Base-by-base conservation (phyloP, 2,113 vertebrate species). In the Poecilia latipinna region DNA sequence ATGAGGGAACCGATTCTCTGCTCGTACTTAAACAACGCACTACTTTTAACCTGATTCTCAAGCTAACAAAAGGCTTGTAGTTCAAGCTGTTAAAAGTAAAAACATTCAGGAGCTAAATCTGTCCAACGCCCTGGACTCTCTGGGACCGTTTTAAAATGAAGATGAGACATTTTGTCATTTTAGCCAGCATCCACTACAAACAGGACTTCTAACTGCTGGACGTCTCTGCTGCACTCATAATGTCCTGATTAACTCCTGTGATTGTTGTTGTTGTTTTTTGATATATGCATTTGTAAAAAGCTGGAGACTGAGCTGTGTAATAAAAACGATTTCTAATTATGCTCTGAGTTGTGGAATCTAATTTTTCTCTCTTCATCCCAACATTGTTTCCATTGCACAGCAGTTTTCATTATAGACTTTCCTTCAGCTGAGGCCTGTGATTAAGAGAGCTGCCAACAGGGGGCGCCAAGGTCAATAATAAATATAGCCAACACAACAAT, bases 261-360 rank as follows among this genome's bases (percentile, higher is more conserved):
- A 37, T 39, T 26, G 1, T 22, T 79, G 78, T 73, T 75, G 35
- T 37, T 37, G 8, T 35, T 35, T 77, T 19, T 62, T 22, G 66
- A 63, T 72, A 13, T 77, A 79, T 82, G 74, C 68, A 74, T 79
- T 22, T 85, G 80, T 86, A 82, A 85, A 86, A 88, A 82, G 32
- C 37, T 74, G 7, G 54, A 80, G 65, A 77, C 61, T 77, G 78
- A 88, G 83, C 37, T 66, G 35, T 84, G 71, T 64, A 86, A 79
- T 88, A 85, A 88, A 89, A 66, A 61, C 51, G 7, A 24, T 75
- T 44, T 78, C 42, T 4, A 87, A 68, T 65, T 19, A 7, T 48
- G 13, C 79, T 68, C 61, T 71, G 65, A 6, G 3, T 8, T 12
- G 29, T 12, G 2, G 60, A 61, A 4, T 28, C 26, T 13, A 28